Evolutionary conservation across 2,888 invertebrate species (phyloP).

Genomic region (Tetanocera ferruginea): DNA sequence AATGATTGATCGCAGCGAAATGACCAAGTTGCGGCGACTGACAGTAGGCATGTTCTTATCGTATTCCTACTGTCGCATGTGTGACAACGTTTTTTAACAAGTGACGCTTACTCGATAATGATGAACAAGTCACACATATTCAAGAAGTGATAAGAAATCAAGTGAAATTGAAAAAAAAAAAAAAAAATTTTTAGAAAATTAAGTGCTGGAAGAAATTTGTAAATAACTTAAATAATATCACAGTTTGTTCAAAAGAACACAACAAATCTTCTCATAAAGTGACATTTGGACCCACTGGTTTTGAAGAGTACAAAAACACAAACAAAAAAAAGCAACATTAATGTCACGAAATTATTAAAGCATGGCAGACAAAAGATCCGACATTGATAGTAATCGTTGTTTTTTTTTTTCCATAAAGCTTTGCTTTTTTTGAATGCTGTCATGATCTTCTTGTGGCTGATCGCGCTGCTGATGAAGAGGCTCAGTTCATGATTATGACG

Average conservation of each 20-base stretch:
- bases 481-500: slow-evolving; percentile 5
- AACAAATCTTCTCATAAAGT: neutral
- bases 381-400: slow-evolving; percentile 47
- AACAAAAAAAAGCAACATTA: slow-evolving; percentile 49
- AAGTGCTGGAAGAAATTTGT: neutral
- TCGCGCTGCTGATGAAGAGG: slow-evolving; percentile 2
- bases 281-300: neutral
- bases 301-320: neutral
- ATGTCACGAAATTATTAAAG: slow-evolving; percentile 63
- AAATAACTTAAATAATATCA: no score
- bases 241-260: no score
- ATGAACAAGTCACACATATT: neutral
- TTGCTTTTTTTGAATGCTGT: no score
- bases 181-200: neutral
- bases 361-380: slow-evolving; percentile 54
- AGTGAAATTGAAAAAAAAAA: neutral
- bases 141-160: neutral
- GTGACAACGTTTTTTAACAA: slow-evolving; percentile 9
- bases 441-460: neutral
- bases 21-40: neutral
- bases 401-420: neutral
- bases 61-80: no score
- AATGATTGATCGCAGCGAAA: slow-evolving; percentile 26
- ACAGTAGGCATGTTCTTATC: neutral
- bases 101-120: neutral